phyloP scores from a whole-genome alignment of 2,888 invertebrate species.

The Phytoseiulus persimilis region DNA sequence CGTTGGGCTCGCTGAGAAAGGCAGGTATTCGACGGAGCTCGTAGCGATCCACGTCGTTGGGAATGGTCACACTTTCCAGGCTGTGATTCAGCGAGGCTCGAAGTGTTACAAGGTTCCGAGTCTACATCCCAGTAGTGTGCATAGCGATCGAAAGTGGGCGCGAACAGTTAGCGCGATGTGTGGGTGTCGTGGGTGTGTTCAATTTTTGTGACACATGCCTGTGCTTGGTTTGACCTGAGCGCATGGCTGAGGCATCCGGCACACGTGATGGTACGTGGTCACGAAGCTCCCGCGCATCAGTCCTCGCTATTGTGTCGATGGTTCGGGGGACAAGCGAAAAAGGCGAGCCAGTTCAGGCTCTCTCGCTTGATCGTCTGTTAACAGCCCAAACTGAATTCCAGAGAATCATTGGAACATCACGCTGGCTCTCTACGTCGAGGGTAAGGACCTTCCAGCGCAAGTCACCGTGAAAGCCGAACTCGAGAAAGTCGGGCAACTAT shows the following conservation, averaged over 20 bases:
- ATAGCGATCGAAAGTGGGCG: not conserved
- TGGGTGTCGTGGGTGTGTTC: not conserved
- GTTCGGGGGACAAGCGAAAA: not conserved
- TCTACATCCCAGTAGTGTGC: not conserved
- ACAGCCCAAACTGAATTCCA: not conserved
- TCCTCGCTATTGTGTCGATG: not conserved
- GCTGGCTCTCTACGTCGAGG: not conserved
- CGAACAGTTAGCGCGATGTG: not conserved
- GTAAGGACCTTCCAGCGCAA: not conserved
- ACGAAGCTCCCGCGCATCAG: not conserved
- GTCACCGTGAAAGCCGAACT: conserved; percentile 29
- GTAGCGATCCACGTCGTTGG: too few species aligned
- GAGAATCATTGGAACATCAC: conserved; percentile 16
- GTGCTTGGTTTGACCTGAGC: not conserved
- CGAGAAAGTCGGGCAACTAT: not conserved
- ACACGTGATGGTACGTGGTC: not conserved
- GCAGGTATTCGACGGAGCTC: not conserved
- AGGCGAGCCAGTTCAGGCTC: not conserved
- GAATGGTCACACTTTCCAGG: not conserved
- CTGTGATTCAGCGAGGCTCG: not conserved
- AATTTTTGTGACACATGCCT: not conserved
- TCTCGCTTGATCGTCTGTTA: not conserved
- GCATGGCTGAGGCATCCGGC: not conserved
- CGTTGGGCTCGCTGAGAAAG: not conserved
- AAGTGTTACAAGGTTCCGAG: not conserved